Base-by-base conservation (phyloP, 2,888 invertebrate genomes). In the Lepidonotus clava region DNA sequence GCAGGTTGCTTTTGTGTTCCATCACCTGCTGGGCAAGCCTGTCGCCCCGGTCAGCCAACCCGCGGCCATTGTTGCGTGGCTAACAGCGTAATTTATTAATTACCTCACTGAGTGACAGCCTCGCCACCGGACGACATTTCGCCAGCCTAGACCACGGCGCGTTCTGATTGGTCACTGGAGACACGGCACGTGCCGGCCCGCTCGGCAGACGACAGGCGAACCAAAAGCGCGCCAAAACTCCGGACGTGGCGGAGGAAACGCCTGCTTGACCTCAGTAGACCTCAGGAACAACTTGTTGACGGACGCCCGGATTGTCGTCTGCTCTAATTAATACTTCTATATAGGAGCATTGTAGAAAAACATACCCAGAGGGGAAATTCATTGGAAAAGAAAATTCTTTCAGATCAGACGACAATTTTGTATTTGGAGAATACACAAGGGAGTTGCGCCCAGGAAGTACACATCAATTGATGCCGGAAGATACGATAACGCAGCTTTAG, bases 221-320 rank as follows among this genome's bases (percentile, higher is more conserved):
- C 34, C 21, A 38, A 71, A 71, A 71, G 71, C 71, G 36, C 71
- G 71, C 36, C 71, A 71, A 71, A 71, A 71, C 71, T 18, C 8
- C 8, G 18, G 71, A 34, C 71, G 71, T 34, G 36, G 36, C 1
- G 71, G 36, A 71, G 71, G 71, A 71, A 71, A 71, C 71, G 71
- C 36, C 71, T 71, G 71, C 71, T 71, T 71, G 71, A 71, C 71
- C 71, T 38, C 71, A 71, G 71, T 71, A 38, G 36, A 71, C 71
- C 71, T n/a, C n/a, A 11, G 38, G 71, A 71, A n/a, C 36, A 34
- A 71, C 71, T 71, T 71, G 71, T 71, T 71, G 71, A 71, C 71
- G 71, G 71, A 71, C 36, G 71, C 0, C n/a, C 14, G 21, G 38
- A 71, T 8, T n/a, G 36, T 38, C 21, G 36, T 38, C 71, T 34